Evolutionary conservation across 2,797 vertebrate genomes (phyloP).

Genomic region (Momotus momota): DNA sequence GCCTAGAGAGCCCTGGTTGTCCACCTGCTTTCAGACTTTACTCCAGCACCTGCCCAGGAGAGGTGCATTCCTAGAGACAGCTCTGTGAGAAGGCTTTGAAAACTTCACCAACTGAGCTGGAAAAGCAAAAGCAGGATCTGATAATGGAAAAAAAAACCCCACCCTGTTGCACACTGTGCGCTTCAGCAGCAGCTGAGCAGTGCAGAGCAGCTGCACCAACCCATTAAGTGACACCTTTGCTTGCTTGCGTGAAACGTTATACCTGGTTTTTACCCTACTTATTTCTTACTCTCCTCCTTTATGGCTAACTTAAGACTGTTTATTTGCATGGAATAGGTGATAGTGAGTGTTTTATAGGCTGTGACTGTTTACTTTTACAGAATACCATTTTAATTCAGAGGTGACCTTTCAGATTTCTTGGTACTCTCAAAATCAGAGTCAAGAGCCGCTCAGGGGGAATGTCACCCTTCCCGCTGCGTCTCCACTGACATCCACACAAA

Average conservation of each 20-base stretch:
- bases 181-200: neutral
- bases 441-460: neutral
- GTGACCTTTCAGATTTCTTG: neutral
- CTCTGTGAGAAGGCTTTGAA: neutral
- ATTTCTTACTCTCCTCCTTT: neutral
- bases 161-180: neutral
- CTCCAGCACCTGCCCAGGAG: neutral
- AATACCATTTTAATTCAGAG: neutral
- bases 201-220: neutral
- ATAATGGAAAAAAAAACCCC: neutral
- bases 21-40: neutral
- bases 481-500: neutral
- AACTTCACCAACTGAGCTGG: neutral
- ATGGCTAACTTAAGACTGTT: neutral
- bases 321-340: neutral
- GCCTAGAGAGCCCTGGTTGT: neutral
- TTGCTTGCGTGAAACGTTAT: neutral
- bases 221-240: neutral
- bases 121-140: neutral
- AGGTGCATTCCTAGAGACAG: neutral
- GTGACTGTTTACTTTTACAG: neutral
- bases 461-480: neutral
- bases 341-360: neutral
- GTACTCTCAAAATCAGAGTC: neutral
- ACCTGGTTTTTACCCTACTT: neutral